Conservation (phyloP, 2,113 vertebrate genomes). For the Menidia beryllina region DNA sequence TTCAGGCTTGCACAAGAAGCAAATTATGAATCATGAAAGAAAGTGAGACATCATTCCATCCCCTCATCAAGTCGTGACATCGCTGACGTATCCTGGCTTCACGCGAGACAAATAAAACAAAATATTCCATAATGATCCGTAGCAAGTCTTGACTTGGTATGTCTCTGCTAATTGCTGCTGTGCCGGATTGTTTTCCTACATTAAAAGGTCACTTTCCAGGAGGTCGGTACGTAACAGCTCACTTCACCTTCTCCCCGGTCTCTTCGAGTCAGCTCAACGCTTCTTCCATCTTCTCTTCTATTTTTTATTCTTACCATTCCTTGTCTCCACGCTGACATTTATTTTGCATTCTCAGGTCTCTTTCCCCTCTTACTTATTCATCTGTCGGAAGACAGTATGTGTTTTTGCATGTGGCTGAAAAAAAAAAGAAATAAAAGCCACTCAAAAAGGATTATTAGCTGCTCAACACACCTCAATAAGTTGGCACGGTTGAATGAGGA, state of each 20-base stretch:
- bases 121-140: background rate
- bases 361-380: constrained; percentile 1
- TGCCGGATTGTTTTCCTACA: constrained; percentile 14
- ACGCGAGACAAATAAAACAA: constrained; percentile 1
- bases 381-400: background rate
- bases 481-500: background rate
- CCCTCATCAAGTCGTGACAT: background rate
- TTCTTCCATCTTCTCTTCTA: background rate
- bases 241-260: constrained; percentile 29
- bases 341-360: background rate
- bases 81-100: background rate
- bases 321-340: constrained; percentile 7
- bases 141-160: constrained; percentile 12
- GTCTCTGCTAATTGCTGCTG: constrained; percentile 36
- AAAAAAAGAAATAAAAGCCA: background rate
- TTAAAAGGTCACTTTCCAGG: constrained; percentile 56
- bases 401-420: constrained; percentile 2
- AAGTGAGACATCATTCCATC: background rate
- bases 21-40: constrained; percentile 5
- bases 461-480: background rate
- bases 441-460: too few relatives aligned
- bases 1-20: constrained; percentile 25
- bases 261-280: constrained; percentile 24
- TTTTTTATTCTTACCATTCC: background rate
- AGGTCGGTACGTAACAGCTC: constrained; percentile 43